A percentile compares a stretch with the other conserved stretches of the same genome.
phyloP scores from a whole-genome alignment of 2,113 vertebrate genomes.

The Amblyornis subalaris region DNA sequence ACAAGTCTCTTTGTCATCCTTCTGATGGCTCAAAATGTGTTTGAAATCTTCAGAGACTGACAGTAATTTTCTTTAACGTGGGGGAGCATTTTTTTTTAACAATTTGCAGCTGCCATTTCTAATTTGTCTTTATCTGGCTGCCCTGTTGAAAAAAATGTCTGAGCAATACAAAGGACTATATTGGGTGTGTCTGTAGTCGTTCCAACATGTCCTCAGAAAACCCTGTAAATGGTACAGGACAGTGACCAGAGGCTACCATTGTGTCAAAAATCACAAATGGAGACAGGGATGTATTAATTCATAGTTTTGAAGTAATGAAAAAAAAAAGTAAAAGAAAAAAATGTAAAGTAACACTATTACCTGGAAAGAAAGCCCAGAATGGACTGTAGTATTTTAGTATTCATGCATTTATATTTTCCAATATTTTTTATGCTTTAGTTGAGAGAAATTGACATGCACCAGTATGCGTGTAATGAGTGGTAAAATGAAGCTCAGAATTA shows the following conservation, averaged over 20 bases:
- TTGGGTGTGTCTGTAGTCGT: background rate
- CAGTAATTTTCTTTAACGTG: background rate
- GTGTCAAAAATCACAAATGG: background rate
- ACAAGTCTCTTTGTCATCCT: background rate
- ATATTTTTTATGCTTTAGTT: background rate
- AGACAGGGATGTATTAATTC: background rate
- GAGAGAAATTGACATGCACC: background rate
- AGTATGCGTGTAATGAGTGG: background rate
- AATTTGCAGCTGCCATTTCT: background rate
- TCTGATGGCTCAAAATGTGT: background rate
- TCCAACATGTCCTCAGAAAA: background rate
- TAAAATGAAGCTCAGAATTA: background rate
- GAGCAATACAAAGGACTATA: background rate
- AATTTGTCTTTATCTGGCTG: background rate
- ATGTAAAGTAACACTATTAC: background rate
- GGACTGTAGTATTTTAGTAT: background rate
- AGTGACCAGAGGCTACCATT: background rate
- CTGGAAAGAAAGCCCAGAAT: background rate
- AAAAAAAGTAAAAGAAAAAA: background rate
- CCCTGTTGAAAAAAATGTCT: background rate
- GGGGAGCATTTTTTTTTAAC: background rate
- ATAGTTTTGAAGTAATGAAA: background rate
- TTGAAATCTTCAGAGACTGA: background rate
- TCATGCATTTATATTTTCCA: background rate
- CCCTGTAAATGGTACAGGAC: background rate